Percentiles rank a stretch among this genome's conserved stretches.
phyloP scores from a whole-genome alignment of 2,113 vertebrate genomes.

The Phrynocephalus versicolor region DNA sequence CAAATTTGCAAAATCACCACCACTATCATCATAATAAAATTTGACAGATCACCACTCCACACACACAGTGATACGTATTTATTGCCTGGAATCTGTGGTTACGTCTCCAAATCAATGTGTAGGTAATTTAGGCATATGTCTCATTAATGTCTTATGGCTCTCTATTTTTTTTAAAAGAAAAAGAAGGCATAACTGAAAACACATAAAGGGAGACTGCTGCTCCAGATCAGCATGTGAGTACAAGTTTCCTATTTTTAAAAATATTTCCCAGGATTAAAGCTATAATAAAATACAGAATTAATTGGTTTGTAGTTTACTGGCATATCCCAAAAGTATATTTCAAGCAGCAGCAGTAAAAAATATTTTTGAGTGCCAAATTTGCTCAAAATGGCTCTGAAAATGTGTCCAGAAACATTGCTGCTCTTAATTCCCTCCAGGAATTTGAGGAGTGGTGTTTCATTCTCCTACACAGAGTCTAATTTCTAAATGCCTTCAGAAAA shows the following conservation, averaged over 20 bases:
- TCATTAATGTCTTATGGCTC: not conserved
- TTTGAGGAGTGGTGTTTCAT: fast-evolving
- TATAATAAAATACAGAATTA: not conserved
- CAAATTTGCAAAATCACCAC: too few species aligned
- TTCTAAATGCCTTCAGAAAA: not conserved
- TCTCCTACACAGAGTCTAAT: not conserved
- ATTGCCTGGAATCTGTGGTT: not conserved
- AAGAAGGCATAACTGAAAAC: not conserved
- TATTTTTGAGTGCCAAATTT: not conserved
- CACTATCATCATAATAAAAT: too few species aligned
- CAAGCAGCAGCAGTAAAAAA: not conserved
- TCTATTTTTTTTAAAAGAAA: not conserved
- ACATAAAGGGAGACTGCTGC: not conserved
- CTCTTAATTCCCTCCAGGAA: not conserved
- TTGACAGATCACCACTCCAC: too few species aligned
- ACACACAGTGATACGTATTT: not conserved
- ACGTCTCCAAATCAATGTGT: not conserved
- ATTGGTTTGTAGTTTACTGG: not conserved
- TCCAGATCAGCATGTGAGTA: not conserved
- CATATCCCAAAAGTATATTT: not conserved
- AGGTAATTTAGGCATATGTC: not conserved
- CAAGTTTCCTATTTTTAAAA: not conserved
- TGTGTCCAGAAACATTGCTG: not conserved
- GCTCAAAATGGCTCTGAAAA: not conserved
- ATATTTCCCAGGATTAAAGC: not conserved